Percentiles rank a stretch among this genome's conserved stretches.
Conservation (phyloP, 1,140 invertebrate genomes). For the Nephila pilipes region DNA sequence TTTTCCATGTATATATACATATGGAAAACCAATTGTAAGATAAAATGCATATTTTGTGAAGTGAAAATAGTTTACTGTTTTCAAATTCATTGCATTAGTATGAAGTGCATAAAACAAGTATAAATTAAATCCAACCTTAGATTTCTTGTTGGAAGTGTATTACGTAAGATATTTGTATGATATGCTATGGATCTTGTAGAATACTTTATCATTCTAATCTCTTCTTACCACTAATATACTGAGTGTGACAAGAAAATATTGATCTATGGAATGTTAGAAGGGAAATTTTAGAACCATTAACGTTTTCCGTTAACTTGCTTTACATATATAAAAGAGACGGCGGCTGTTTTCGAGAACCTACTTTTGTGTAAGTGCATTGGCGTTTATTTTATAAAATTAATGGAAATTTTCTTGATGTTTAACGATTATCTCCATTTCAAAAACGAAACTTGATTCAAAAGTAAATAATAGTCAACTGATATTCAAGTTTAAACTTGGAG, state of each 20-base stretch:
- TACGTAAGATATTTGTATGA: background rate
- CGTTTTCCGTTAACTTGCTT: conserved; percentile 27
- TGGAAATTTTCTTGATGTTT: background rate
- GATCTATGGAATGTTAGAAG: background rate
- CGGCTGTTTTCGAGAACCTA: conserved; percentile 14
- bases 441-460: background rate
- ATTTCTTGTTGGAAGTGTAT: background rate
- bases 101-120: background rate
- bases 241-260: background rate
- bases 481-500: background rate
- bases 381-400: background rate
- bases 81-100: background rate
- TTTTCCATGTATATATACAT: too few relatives aligned
- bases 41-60: too few relatives aligned
- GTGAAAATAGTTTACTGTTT: too few relatives aligned
- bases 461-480: background rate
- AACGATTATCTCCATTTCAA: background rate
- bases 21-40: too few relatives aligned
- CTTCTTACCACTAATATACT: background rate
- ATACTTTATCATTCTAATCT: background rate
- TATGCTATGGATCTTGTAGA: background rate
- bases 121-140: background rate
- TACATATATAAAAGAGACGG: background rate
- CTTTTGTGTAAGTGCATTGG: background rate
- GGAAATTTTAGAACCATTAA: conserved; percentile 13